Evolutionary conservation across 2,797 vertebrate genomes (phyloP), one percentile per base, ranked within the genome.

Genomic region (Rhabdomys pumilio): DNA sequence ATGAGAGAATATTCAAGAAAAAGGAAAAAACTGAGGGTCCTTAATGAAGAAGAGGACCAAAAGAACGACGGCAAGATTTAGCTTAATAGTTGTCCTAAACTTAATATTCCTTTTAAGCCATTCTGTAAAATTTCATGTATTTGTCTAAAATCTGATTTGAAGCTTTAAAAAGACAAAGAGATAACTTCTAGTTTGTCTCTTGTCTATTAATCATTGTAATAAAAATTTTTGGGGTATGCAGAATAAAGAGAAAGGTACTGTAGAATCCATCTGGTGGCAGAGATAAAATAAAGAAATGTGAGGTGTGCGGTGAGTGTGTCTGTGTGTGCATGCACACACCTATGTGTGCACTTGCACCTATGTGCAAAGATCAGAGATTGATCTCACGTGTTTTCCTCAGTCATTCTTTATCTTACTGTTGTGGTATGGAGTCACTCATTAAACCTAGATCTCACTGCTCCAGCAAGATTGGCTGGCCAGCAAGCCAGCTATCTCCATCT

Each of bases 161-260:
- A 84, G 67, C 12, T 89, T 81, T 84, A 26, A 91, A 95, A 88
- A 76, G 15, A 15, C 31, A 89, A 89, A 89, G 3, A 81, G 17
- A 19, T 50, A 29, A 55, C 57, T 91, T 1, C 19, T 82, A 65
- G 53, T 4, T 77, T 84, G 26, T 82, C 83, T 79, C n/a, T n/a
- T 83, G 1, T 47, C 75, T 72, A 53, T 92, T 84, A 87, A 93
- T 96, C 81, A 90, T 50, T 91, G 12, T 76, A 85, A 87, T 69
- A 59, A 95, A 95, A 83, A 93, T n/a, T 69, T 26, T 59, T 92
- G 63, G 80, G 34, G 20, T 72, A 83, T 84, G 55, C 83, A 67
- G 44, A 50, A 10, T 67, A 61, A 24, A 84, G 2, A 57, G 14
- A 88, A 90, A 87, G 86, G 41, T 84, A 85, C 44, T 29, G 57